These are phyloP conservation scores for Eurosta solidaginis DNA, from an alignment of 1,140 invertebrate genomes.

Conservation along the genomic window DNA sequence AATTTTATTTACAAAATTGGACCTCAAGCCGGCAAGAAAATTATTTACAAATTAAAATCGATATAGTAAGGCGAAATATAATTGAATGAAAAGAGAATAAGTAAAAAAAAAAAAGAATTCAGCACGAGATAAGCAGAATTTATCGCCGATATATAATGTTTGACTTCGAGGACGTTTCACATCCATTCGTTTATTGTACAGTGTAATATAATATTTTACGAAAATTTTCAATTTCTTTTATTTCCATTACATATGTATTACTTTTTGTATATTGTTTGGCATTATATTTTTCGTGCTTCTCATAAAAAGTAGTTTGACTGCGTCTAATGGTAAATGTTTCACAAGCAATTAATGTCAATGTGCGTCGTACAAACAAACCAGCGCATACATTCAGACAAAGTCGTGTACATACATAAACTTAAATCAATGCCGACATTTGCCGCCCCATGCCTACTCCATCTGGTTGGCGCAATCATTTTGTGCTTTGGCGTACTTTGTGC, in stretches of 20 bases:
- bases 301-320: slow-evolving; percentile 7
- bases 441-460: not conserved
- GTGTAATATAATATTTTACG: too few relatives aligned
- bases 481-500: not conserved
- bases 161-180: too few relatives aligned
- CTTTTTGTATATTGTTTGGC: not conserved
- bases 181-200: too few relatives aligned
- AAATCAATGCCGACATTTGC: not conserved
- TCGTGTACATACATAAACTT: not conserved
- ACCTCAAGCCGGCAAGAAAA: too few relatives aligned
- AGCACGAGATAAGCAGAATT: too few relatives aligned
- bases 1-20: too few relatives aligned
- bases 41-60: too few relatives aligned
- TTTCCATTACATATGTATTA: not conserved
- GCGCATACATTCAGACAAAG: not conserved
- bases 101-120: not conserved
- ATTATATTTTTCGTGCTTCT: not conserved
- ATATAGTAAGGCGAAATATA: not conserved
- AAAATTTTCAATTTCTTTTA: not conserved
- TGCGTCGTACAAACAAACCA: not conserved
- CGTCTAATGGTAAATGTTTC: slow-evolving; percentile 27
- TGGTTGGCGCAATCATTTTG: not conserved
- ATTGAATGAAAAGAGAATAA: not conserved
- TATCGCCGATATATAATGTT: too few relatives aligned
- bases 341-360: slow-evolving; percentile 26